Evolutionary conservation across 23 tunicate genomes (phyloP), one percentile per base, ranked within the genome.

Genomic region (Diplosoma virens): DNA sequence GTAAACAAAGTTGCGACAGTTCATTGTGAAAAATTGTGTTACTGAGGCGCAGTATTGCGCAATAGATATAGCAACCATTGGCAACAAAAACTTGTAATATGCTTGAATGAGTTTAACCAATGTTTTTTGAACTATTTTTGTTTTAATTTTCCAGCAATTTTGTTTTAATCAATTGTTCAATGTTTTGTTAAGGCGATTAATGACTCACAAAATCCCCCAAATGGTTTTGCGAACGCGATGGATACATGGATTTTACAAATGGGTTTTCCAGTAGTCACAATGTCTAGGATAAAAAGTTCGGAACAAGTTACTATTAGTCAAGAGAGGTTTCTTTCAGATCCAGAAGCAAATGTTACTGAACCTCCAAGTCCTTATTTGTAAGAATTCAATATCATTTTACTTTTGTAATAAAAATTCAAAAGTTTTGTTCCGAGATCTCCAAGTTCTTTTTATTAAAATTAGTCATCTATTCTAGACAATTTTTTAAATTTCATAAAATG

Each of bases 211-310:
- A 47, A 37, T n/a, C 83, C 83, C 45, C 59, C 74, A 22, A 37
- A 23, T 18, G 83, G 81, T 6, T 55, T 82, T 32, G 47, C 30
- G 3, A 41, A 63, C 25, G 47, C 79, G 11, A 59, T 87, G 82
- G 30, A 81, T 11, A 80, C 94, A 18, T 87, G 94, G 94, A 81
- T 78, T 1, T 31, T 87, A 20, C 94, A 87, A 75, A 87, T 87
- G 94, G 94, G 94, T 22, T 81, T 35, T 46, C 94, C 94, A 2
- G 66, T 81, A 3, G 65, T 87, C 2, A 87, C 29, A 5, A 54
- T 81, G 72, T 54, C 24, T 28, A 35, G 77, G 9, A 33, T 32
- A 1, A 59, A 37, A 3, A 81, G 25, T 21, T 31, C 55, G 14
- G n/a, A 6, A 2, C 24, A 34, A 3, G 84, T 79, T 11, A 21